phyloP scores from a whole-genome alignment of 2,113 vertebrate genomes.

The Poecile atricapillus region DNA sequence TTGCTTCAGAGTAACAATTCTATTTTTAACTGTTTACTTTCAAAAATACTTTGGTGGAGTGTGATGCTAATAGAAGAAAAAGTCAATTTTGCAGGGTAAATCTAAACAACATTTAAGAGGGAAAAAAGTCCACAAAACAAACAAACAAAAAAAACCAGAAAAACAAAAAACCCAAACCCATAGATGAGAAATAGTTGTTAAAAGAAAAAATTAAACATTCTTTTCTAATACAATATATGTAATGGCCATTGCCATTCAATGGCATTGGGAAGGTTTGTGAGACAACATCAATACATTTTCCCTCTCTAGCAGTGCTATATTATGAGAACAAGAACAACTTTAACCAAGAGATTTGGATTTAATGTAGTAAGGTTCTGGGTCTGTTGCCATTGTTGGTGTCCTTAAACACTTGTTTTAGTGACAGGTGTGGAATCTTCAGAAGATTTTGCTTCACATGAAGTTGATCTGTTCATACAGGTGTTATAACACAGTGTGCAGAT shows the following conservation, averaged over 20 bases:
- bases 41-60: background rate
- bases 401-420: background rate
- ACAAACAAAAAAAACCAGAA: too few species aligned
- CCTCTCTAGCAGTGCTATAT: background rate
- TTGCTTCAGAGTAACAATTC: background rate
- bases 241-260: background rate
- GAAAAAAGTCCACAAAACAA: background rate
- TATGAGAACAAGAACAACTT: background rate
- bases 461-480: background rate
- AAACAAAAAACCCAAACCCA: rapidly evolving
- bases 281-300: background rate
- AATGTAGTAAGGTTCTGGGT: background rate
- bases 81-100: background rate
- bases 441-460: background rate
- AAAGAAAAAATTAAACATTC: background rate
- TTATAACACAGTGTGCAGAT: background rate
- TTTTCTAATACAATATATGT: background rate
- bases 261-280: background rate
- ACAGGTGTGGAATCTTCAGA: background rate
- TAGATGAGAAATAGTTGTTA: background rate
- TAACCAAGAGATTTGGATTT: background rate
- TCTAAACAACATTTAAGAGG: background rate
- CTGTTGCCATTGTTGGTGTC: background rate
- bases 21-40: background rate
- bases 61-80: background rate